Conservation (phyloP, 2,113 vertebrate genomes). For the Mastomys natalensis region DNA sequence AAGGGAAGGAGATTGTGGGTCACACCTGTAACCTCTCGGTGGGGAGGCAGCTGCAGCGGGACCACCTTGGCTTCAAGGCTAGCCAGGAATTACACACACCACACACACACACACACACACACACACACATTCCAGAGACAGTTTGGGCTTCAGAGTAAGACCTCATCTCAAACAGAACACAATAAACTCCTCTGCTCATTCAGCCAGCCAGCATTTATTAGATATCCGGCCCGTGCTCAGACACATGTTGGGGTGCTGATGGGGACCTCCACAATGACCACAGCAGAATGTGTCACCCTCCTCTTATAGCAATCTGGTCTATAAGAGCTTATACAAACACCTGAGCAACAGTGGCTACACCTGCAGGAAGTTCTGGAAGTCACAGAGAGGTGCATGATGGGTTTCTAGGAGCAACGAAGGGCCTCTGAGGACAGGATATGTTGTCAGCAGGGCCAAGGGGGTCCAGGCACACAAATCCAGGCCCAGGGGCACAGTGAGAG, state of each 20-base stretch:
- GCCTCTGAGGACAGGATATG: not conserved
- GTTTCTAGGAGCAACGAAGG: not conserved
- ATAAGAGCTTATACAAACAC: not conserved
- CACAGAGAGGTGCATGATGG: not conserved
- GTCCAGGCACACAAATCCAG: not conserved
- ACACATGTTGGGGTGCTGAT: not conserved
- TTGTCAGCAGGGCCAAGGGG: not conserved
- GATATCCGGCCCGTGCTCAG: not conserved
- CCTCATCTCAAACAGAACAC: not conserved
- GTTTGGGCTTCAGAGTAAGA: not conserved
- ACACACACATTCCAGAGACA: not conserved
- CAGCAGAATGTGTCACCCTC: not conserved
- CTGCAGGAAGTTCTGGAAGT: not conserved
- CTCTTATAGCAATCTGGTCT: not conserved
- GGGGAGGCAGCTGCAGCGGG: not conserved
- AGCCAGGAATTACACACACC: not conserved
- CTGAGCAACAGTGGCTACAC: not conserved
- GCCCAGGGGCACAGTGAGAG: not conserved
- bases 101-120: too few species aligned
- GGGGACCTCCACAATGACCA: not conserved
- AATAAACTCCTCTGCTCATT: not conserved
- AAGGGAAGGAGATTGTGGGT: not conserved
- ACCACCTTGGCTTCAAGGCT: not conserved
- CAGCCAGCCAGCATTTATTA: conserved; percentile 68
- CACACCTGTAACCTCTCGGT: not conserved